A percentile compares a stretch with the other conserved stretches of the same genome.
Evolutionary conservation across 2,888 invertebrate species (phyloP).

Genomic region (Cheiracanthium punctorium): DNA sequence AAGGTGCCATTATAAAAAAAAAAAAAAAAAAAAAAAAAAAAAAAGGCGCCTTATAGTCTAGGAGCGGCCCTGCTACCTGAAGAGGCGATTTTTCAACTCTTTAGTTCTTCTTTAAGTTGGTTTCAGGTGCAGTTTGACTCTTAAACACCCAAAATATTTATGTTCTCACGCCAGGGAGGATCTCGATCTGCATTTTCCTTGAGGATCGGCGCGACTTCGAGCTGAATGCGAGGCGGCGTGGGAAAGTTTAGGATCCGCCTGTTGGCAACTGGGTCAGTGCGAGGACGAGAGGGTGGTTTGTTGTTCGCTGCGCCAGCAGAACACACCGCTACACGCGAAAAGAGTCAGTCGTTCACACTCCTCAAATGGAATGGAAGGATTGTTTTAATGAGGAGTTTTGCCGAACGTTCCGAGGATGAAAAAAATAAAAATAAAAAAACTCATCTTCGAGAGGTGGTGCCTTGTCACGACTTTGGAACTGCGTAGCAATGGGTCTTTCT

Average conservation of each 20-base stretch:
- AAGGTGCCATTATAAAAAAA: too few relatives aligned
- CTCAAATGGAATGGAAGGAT: neutral
- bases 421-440: too few relatives aligned
- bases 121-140: neutral
- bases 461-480: neutral
- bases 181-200: constrained; percentile 2
- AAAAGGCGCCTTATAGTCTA: too few relatives aligned
- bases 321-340: neutral
- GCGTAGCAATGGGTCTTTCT: neutral
- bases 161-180: constrained; percentile 11
- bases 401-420: neutral
- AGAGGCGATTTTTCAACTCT: too few relatives aligned
- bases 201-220: neutral
- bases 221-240: constrained; percentile 33
- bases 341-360: neutral
- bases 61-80: too few relatives aligned
- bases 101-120: too few relatives aligned
- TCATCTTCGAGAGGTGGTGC: neutral
- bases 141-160: neutral
- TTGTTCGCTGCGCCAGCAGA: neutral
- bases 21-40: too few relatives aligned
- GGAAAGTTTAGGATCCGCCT: constrained; percentile 33
- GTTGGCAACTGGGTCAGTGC: constrained; percentile 43
- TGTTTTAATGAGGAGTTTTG: neutral
- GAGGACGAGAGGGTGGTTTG: constrained; percentile 51